A percentile compares a stretch with the other conserved stretches of the same genome.
Evolutionary conservation across 2,797 vertebrate species (phyloP).

Genomic region (Microctenopoma stevenorrisi): DNA sequence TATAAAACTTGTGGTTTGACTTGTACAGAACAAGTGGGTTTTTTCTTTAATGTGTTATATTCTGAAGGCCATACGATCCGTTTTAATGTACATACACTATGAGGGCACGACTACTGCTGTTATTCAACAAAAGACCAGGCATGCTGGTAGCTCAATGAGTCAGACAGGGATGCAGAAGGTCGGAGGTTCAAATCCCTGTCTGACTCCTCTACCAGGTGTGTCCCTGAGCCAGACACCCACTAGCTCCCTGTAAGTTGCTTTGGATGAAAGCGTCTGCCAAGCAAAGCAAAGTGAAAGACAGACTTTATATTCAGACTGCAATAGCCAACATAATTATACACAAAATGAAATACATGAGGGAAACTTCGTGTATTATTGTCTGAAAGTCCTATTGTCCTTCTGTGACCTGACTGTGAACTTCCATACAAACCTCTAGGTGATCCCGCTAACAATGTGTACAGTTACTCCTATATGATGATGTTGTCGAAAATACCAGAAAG

Average conservation of each 20-base stretch:
- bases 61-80: neutral
- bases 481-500: slow-evolving; percentile 51
- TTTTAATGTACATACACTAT: neutral
- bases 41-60: neutral
- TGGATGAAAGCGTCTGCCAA: too few relatives aligned
- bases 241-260: too few relatives aligned
- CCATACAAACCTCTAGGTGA: slow-evolving; percentile 44
- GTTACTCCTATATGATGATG: slow-evolving; percentile 49
- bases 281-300: too few relatives aligned
- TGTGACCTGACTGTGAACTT: slow-evolving; percentile 55
- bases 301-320: neutral
- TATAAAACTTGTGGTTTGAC: neutral
- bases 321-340: neutral
- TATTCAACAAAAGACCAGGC: too few relatives aligned
- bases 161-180: too few relatives aligned
- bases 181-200: too few relatives aligned
- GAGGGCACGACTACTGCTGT: neutral
- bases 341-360: neutral
- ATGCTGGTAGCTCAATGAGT: too few relatives aligned
- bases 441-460: slow-evolving; percentile 55
- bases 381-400: slow-evolving; percentile 17
- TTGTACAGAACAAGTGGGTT: neutral
- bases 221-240: too few relatives aligned
- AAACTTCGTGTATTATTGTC: slow-evolving; percentile 6
- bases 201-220: too few relatives aligned